A percentile compares a stretch with the other conserved stretches of the same genome.
Conservation (phyloP, 2,113 vertebrate species). For the Xiphorhynchus elegans region DNA sequence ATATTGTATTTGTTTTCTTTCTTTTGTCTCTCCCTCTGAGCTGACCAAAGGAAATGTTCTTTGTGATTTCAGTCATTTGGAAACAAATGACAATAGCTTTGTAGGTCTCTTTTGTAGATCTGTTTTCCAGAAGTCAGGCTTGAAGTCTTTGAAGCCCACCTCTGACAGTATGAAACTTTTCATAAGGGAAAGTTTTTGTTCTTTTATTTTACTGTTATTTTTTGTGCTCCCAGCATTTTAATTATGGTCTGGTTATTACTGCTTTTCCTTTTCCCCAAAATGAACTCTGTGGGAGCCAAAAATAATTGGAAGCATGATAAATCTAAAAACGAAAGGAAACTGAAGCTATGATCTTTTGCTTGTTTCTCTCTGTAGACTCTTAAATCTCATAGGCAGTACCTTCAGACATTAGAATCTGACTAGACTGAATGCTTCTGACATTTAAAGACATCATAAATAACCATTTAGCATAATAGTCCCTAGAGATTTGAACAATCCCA, state of each 20-base stretch:
- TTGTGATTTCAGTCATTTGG: background rate
- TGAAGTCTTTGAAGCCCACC: slow-evolving; percentile 20
- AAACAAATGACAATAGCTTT: slow-evolving; percentile 14
- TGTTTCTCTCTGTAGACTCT: background rate
- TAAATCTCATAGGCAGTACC: background rate
- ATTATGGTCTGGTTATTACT: background rate
- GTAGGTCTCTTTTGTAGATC: background rate
- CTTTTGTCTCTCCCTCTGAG: background rate
- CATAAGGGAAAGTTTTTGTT: background rate
- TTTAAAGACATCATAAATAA: background rate
- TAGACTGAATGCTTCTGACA: background rate
- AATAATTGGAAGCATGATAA: slow-evolving; percentile 31
- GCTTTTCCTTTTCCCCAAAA: background rate
- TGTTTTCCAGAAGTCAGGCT: background rate
- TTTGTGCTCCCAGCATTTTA: slow-evolving; percentile 12
- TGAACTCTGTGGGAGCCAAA: slow-evolving; percentile 23
- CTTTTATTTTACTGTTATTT: background rate
- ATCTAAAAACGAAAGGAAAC: background rate
- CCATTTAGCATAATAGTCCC: background rate
- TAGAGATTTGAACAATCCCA: background rate
- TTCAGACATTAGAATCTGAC: background rate
- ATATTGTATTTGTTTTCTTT: slow-evolving; percentile 16
- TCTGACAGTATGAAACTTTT: background rate
- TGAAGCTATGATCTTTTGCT: background rate
- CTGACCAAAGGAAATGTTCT: background rate